Evolutionary conservation across 2,113 vertebrate genomes (phyloP).

Genomic region (Orthonyx spaldingii): DNA sequence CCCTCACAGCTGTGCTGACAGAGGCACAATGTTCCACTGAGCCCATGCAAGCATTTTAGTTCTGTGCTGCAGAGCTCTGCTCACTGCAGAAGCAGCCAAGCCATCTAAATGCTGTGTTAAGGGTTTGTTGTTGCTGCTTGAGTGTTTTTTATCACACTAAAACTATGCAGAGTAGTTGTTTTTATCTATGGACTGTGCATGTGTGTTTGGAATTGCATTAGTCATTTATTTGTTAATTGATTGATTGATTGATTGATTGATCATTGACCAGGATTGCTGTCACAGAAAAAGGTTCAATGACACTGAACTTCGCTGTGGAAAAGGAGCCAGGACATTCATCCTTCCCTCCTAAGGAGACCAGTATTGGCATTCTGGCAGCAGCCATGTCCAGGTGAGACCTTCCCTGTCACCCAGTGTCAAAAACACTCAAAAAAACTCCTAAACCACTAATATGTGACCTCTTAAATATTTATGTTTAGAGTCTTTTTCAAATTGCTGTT

Average conservation of each 20-base stretch:
- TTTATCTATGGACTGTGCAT: neutral
- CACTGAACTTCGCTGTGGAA: slow-evolving; percentile 81
- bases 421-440: neutral
- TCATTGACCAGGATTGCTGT: slow-evolving; percentile 73
- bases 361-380: slow-evolving; percentile 89
- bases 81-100: neutral
- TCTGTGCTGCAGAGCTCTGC: neutral
- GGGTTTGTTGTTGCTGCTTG: neutral
- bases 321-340: slow-evolving; percentile 84
- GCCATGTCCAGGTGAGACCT: slow-evolving; percentile 82
- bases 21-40: neutral
- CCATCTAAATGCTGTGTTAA: neutral
- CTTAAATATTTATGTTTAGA: neutral
- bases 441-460: neutral
- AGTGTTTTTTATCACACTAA: neutral
- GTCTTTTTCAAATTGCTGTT: neutral
- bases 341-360: slow-evolving; percentile 82
- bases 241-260: neutral
- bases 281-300: slow-evolving; percentile 85
- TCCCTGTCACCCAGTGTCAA: neutral
- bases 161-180: neutral
- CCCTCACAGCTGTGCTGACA: neutral
- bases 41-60: neutral
- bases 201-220: neutral
- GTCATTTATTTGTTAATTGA: neutral